Conservation (phyloP, 2,113 vertebrate species). For the Lontra canadensis region DNA sequence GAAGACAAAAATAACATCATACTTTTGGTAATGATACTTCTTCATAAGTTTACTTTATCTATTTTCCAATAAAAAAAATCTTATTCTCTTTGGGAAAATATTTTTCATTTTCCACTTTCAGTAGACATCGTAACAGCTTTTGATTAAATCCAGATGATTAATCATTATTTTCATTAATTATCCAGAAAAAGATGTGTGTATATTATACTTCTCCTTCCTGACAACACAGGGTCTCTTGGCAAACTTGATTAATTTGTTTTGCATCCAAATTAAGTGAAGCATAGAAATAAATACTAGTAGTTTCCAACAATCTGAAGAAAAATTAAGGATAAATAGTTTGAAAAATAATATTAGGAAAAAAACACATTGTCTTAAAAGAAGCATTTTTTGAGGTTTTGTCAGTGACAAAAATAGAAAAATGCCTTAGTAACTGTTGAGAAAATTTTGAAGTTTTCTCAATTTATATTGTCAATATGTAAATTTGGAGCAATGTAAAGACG, state of each 20-base stretch:
- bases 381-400: not conserved
- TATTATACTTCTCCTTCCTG: constrained; percentile 48
- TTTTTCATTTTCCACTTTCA: not conserved
- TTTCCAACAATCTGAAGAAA: constrained; percentile 52
- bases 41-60: not conserved
- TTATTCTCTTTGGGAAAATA: not conserved
- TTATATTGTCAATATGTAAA: not conserved
- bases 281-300: constrained; percentile 58
- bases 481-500: not conserved
- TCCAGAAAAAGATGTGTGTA: constrained; percentile 41
- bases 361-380: not conserved
- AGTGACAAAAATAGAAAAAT: constrained; percentile 1
- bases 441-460: not conserved
- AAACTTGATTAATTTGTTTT: constrained; percentile 62
- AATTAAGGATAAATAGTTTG: constrained; percentile 42
- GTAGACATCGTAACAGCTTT: constrained; percentile 6
- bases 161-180: constrained; percentile 64
- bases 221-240: constrained; percentile 7
- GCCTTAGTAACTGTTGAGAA: not conserved
- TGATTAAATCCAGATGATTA: constrained; percentile 40
- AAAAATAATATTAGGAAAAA: constrained; percentile 51
- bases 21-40: not conserved
- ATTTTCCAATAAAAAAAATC: not conserved
- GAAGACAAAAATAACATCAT: not conserved
- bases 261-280: constrained; percentile 44